phyloP scores from a whole-genome alignment of 92 coral and sea anemone species.

The Metridium senile region DNA sequence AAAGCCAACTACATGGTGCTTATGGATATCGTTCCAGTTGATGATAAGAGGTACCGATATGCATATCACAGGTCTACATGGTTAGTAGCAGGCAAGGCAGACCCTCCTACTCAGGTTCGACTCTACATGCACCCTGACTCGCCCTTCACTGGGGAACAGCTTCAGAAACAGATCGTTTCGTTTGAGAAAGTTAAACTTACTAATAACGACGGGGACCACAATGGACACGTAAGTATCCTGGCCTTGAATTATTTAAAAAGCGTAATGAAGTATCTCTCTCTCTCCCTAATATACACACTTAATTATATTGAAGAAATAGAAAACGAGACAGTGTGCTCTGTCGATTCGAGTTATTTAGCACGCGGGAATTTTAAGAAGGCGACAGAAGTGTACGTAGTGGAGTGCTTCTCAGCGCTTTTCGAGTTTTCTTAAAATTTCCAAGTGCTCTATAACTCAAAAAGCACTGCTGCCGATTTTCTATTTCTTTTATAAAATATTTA shows the following conservation, averaged over 20 bases:
- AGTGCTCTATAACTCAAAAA: no score
- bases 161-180: slow-evolving; percentile 91
- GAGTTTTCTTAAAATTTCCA: no score
- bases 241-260: neutral
- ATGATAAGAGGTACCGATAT: slow-evolving; percentile 96
- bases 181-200: slow-evolving; percentile 98
- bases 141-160: slow-evolving; percentile 98
- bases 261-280: neutral
- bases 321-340: no score
- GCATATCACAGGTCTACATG: slow-evolving; percentile 98
- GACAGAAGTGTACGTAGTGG: no score
- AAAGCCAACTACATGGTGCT: slow-evolving; percentile 95
- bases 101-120: slow-evolving; percentile 95
- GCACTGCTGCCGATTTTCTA: no score
- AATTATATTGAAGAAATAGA: no score
- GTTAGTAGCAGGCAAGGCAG: slow-evolving; percentile 98
- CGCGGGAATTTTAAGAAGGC: no score
- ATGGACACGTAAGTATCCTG: slow-evolving; percentile 61
- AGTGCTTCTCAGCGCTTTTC: no score
- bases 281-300: neutral
- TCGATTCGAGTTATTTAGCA: no score
- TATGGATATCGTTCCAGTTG: slow-evolving; percentile 95
- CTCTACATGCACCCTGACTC: slow-evolving; percentile 99
- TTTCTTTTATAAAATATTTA: no score
- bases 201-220: slow-evolving; percentile 73